Evolutionary conservation across 2,888 invertebrate species (phyloP).

Genomic region (Amphipoea lucens): DNA sequence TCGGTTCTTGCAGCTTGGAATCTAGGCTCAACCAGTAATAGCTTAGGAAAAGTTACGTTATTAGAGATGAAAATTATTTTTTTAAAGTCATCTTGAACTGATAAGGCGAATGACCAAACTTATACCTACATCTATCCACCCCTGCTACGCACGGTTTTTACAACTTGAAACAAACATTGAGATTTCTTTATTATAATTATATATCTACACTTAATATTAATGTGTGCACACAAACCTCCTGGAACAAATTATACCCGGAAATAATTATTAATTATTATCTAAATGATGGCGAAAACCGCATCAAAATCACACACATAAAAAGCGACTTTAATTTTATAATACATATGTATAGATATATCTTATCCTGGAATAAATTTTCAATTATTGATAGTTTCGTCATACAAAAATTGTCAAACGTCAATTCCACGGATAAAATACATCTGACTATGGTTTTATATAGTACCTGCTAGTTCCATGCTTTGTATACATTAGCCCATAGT

Average conservation of each 20-base stretch:
- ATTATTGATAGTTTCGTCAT: neutral
- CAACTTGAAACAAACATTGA: neutral
- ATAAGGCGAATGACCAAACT: neutral
- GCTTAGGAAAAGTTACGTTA: neutral
- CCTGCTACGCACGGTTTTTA: neutral
- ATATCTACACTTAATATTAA: too few relatives aligned
- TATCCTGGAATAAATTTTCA: neutral
- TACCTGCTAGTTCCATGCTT: neutral
- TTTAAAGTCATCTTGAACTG: too few relatives aligned
- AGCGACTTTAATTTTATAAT: too few relatives aligned
- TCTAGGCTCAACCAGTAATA: neutral
- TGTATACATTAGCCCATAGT: neutral
- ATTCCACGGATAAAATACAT: neutral
- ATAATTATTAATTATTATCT: too few relatives aligned
- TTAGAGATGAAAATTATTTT: neutral
- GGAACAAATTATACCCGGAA: too few relatives aligned
- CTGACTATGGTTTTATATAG: neutral
- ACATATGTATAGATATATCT: too few relatives aligned
- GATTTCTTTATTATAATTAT: neutral
- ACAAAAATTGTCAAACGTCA: neutral
- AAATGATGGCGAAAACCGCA: too few relatives aligned
- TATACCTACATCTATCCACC: neutral
- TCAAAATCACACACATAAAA: too few relatives aligned
- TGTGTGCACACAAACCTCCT: too few relatives aligned
- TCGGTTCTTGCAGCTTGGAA: conserved; percentile 6